phyloP scores from a whole-genome alignment of 2,113 vertebrate genomes.

The Microcebus ravelobensis region DNA sequence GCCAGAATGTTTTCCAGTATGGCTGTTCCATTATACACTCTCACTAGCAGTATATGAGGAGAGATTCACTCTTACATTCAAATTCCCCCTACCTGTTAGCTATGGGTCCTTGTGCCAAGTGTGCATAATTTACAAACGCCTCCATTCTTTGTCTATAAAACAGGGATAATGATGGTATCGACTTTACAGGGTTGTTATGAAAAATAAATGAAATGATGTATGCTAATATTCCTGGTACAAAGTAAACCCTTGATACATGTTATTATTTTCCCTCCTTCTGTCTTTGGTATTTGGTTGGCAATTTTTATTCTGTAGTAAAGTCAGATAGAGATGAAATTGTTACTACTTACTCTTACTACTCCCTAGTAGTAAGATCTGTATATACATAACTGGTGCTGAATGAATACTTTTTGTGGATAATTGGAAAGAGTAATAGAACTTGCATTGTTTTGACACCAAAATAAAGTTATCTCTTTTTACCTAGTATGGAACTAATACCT shows the following conservation, averaged over 20 bases:
- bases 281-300: conserved; percentile 30
- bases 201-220: neutral
- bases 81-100: neutral
- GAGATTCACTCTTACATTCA: neutral
- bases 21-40: neutral
- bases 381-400: neutral
- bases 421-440: neutral
- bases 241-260: neutral
- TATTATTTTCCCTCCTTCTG: neutral
- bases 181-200: neutral
- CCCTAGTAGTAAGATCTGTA: neutral
- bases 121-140: neutral
- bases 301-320: conserved; percentile 11
- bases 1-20: neutral
- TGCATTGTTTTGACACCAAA: neutral
- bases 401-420: neutral
- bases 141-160: conserved; percentile 26
- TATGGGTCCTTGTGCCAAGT: neutral
- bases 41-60: neutral
- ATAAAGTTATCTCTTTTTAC: conserved; percentile 22
- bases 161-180: neutral
- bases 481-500: neutral
- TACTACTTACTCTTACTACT: neutral
- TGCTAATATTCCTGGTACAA: conserved; percentile 21
- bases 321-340: conserved; percentile 31